These are phyloP conservation scores for Halcyon smyrnensis DNA, from an alignment of 2,797 vertebrate genomes.

Conservation along the genomic window DNA sequence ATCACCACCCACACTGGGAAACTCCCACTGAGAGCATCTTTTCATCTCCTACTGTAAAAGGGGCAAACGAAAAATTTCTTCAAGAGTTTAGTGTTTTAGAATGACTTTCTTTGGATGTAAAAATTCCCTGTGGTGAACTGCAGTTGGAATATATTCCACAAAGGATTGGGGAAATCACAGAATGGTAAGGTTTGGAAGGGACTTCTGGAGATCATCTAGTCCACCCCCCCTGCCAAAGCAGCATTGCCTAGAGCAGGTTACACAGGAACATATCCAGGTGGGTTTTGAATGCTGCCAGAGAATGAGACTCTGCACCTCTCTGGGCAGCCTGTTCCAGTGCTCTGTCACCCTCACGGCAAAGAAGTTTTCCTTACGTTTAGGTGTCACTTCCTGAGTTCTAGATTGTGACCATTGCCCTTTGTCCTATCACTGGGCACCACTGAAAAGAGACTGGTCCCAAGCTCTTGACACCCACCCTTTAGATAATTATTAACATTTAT, in stretches of 20 bases:
- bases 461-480: neutral
- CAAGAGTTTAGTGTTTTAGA: neutral
- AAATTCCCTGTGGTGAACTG: neutral
- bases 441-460: neutral
- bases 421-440: neutral
- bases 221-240: neutral
- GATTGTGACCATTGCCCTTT: neutral
- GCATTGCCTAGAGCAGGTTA: neutral
- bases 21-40: neutral
- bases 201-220: neutral
- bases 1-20: fast-evolving
- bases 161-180: neutral
- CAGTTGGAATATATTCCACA: neutral
- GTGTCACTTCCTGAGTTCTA: neutral
- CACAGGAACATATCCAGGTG: neutral
- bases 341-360: neutral
- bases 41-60: neutral
- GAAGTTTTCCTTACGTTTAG: neutral
- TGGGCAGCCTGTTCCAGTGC: neutral
- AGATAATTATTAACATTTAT: neutral
- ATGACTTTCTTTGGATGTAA: neutral
- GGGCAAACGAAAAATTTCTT: neutral
- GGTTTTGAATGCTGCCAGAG: neutral
- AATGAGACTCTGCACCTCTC: neutral
- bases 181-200: neutral